Evolutionary conservation across 2,797 vertebrate species (phyloP).

Genomic region (Tenualosa ilisha): DNA sequence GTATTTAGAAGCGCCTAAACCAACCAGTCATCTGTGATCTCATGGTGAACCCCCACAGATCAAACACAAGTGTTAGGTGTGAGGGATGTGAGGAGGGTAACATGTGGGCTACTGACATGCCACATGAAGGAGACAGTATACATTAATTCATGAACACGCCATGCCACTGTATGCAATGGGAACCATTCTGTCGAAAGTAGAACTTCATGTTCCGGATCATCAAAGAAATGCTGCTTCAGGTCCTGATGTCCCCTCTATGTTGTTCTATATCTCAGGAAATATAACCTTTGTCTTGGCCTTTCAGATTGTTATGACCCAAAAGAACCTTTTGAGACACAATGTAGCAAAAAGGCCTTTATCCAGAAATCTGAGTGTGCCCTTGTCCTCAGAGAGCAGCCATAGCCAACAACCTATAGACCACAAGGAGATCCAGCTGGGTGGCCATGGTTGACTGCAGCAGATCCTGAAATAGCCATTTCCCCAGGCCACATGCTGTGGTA

Average conservation of each 20-base stretch:
- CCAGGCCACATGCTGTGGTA: background rate
- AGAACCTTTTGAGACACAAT: background rate
- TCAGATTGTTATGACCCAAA: background rate
- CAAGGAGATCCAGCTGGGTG: background rate
- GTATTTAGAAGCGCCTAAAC: background rate
- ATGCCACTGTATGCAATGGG: background rate
- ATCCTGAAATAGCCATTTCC: background rate
- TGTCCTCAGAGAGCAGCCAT: background rate
- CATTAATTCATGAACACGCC: background rate
- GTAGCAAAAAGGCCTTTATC: background rate
- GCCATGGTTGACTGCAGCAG: background rate
- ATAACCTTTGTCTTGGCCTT: background rate
- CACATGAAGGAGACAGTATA: background rate
- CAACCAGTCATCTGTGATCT: background rate
- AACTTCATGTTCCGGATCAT: background rate
- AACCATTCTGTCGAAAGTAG: background rate
- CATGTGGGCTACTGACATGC: background rate
- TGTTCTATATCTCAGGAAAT: background rate
- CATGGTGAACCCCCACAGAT: background rate
- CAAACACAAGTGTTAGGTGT: background rate
- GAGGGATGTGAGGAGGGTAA: background rate
- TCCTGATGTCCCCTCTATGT: background rate
- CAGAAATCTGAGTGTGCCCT: background rate
- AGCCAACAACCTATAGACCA: background rate
- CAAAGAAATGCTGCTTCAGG: background rate